Percentiles rank a stretch among this genome's conserved stretches.
These are phyloP conservation scores for Anguilla obscura DNA, from an alignment of 2,797 vertebrate genomes.

Conservation along the genomic window DNA sequence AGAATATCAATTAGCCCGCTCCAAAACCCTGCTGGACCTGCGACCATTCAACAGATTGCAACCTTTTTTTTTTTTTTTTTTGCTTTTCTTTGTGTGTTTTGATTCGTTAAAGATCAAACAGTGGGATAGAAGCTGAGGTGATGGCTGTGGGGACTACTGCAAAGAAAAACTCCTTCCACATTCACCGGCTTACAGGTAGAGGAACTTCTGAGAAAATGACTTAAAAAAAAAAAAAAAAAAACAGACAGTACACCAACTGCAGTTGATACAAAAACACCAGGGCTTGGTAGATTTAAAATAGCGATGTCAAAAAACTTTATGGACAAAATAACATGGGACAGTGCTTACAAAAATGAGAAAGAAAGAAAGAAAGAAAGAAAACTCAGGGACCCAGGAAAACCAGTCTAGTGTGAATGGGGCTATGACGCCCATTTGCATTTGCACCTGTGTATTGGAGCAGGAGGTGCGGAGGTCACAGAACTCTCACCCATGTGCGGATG, in stretches of 20 bases:
- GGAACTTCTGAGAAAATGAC: not conserved
- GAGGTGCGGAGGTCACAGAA: slow-evolving; percentile 12
- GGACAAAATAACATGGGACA: not conserved
- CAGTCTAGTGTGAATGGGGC: not conserved
- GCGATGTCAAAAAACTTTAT: not conserved
- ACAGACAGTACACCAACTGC: not conserved
- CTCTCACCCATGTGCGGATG: not conserved
- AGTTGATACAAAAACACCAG: not conserved
- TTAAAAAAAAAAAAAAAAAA: no score
- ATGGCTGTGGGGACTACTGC: not conserved
- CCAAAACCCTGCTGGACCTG: slow-evolving; percentile 2
- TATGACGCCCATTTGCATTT: slow-evolving; percentile 48
- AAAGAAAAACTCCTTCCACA: not conserved
- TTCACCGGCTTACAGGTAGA: not conserved
- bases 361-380: no score
- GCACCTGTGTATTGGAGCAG: slow-evolving; percentile 57
- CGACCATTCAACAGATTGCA: not conserved
- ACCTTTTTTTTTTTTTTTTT: not conserved
- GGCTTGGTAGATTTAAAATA: not conserved
- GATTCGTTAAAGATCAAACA: not conserved
- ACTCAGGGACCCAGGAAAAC: not conserved
- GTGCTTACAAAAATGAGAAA: not conserved
- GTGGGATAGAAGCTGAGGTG: not conserved
- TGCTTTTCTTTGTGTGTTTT: not conserved
- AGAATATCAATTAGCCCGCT: slow-evolving; percentile 62